A percentile compares a stretch with the other conserved stretches of the same genome.
phyloP scores from a whole-genome alignment of 2,888 invertebrate genomes.

The Acanthosepion esculentum region DNA sequence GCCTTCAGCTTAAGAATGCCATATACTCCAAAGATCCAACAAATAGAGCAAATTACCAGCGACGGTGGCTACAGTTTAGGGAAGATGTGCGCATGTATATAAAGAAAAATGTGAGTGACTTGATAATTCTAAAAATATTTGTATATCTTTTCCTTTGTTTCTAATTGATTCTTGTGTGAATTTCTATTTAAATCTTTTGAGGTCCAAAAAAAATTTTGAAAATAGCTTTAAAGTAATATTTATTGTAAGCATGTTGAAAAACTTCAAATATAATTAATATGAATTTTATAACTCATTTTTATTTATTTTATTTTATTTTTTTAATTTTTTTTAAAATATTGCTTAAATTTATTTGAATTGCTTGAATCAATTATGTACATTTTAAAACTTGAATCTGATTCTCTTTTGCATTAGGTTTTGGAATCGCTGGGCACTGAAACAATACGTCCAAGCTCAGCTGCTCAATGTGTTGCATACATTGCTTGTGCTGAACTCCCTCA shows the following conservation, averaged over 20 bases:
- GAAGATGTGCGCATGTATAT: constrained; percentile 90
- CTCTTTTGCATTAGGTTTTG: constrained; percentile 82
- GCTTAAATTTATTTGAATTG: background rate
- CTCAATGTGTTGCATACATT: constrained; percentile 99
- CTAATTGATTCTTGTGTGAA: background rate
- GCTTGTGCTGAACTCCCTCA: constrained; percentile 96
- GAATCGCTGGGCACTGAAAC: constrained; percentile 95
- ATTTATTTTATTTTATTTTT: too few species aligned
- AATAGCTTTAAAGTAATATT: too few species aligned
- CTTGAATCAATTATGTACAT: background rate
- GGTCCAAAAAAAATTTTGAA: too few species aligned
- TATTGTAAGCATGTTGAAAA: too few species aligned
- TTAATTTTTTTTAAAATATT: too few species aligned
- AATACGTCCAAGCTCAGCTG: constrained; percentile 95
- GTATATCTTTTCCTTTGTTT: background rate
- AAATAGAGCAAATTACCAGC: constrained; percentile 87
- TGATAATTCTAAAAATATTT: background rate
- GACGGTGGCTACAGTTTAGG: constrained; percentile 93
- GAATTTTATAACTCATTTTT: background rate
- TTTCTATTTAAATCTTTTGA: background rate
- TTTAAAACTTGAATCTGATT: background rate
- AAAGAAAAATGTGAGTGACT: constrained; percentile 90
- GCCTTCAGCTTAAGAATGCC: constrained; percentile 97
- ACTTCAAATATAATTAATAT: too few species aligned
- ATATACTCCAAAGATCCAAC: constrained; percentile 94